These are phyloP conservation scores for Etheostoma spectabile DNA, from an alignment of 2,113 vertebrate genomes.

Conservation along the genomic window DNA sequence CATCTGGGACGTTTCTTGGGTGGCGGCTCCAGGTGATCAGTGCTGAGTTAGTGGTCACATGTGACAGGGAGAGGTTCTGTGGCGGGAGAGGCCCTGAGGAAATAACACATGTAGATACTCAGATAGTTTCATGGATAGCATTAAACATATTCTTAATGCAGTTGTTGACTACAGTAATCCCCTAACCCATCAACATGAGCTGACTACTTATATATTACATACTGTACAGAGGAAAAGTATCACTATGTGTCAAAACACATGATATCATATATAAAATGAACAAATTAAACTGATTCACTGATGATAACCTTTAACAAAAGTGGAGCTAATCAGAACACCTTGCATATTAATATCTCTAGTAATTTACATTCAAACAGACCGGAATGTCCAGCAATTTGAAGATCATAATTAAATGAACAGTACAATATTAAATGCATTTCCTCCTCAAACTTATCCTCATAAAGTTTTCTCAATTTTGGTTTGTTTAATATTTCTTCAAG, in stretches of 20 bases:
- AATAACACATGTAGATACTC: constrained; percentile 40
- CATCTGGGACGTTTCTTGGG: constrained; percentile 78
- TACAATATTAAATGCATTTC: background rate
- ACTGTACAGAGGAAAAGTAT: background rate
- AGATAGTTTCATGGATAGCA: background rate
- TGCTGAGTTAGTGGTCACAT: constrained; percentile 87
- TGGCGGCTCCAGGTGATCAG: constrained; percentile 89
- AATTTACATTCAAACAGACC: background rate
- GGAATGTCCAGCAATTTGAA: too few species aligned
- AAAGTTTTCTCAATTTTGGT: background rate
- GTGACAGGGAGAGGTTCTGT: constrained; percentile 89
- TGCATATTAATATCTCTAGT: background rate
- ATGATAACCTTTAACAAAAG: background rate
- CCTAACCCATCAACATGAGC: too few species aligned
- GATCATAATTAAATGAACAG: too few species aligned
- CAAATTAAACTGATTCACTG: background rate
- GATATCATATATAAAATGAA: background rate
- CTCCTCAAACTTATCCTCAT: background rate
- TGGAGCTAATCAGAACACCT: background rate
- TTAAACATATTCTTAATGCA: background rate
- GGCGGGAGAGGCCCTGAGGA: constrained; percentile 90
- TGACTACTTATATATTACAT: background rate
- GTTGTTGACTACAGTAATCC: background rate
- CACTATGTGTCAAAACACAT: too few species aligned
- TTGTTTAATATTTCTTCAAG: background rate